Base-by-base conservation (phyloP, 2,113 vertebrate species). In the Oophaga pumilio region DNA sequence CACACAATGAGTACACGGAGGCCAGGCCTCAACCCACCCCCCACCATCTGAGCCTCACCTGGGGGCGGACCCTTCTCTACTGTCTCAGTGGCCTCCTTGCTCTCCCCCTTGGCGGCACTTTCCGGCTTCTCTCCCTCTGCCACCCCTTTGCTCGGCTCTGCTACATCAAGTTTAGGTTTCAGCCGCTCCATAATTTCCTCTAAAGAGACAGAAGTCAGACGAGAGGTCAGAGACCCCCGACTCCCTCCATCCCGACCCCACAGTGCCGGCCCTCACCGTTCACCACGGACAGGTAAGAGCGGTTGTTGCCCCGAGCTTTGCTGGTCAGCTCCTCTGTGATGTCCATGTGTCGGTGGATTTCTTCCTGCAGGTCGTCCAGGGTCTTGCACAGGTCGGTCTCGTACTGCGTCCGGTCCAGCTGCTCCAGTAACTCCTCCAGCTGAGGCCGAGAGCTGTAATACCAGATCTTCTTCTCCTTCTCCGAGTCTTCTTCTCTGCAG, bases 401-500 rank as follows among this genome's bases (percentile, higher is more conserved):
- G 97, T 98, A 99, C 91, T 97, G 97, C 89, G 96, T 96, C 91
- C 96, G 96, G 92, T 99, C 97, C 91, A 99, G 92, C 89, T 94
- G 91, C 89, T 96, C 95, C 85, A 96, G 91, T 90, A 99, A 93
- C 90, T 98, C 97, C 83, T 94, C 94, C 91, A 99, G 93, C 92
- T 99, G 98, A 8, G 95, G 92, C 90, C 96, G 97, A 90, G 96
- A 97, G 95, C 97, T 99, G 85, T 97, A 99, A 93, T 99, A 99
- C 98, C 97, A 99, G 92, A 97, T 96, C 92, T 93, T 96, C 91
- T 99, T 99, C 85, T 97, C 95, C 22, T 96, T 95, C 90, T 98
- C 97, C 66, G 96, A 96, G 26, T 99, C 97, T 91, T 99, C 97
- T 92, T 99, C 98, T 77, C 98, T 96, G 90, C 84, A 93, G 87